Evolutionary conservation across 2,113 vertebrate species (phyloP).

Genomic region (Salvator merianae): DNA sequence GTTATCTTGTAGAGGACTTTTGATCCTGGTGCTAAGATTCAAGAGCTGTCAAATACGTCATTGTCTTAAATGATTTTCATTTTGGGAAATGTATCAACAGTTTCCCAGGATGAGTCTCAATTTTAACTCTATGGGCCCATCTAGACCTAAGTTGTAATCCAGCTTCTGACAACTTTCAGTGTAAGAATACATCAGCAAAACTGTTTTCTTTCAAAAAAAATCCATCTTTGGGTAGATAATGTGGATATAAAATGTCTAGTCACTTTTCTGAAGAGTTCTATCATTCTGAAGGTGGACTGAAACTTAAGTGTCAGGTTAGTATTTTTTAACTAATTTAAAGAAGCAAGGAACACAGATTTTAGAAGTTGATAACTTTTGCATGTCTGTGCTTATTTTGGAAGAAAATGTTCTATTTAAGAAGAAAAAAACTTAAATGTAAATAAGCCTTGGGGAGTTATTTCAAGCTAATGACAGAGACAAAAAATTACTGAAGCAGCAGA

Average conservation of each 20-base stretch:
- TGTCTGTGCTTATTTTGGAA: slow-evolving; percentile 16
- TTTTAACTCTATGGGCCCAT: not conserved
- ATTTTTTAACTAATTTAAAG: not conserved
- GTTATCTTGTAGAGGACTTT: not conserved
- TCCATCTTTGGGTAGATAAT: too few species aligned
- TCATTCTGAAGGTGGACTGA: not conserved
- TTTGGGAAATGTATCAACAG: not conserved
- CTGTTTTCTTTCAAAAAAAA: too few species aligned
- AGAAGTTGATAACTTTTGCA: slow-evolving; percentile 55
- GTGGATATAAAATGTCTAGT: too few species aligned
- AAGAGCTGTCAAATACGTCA: not conserved
- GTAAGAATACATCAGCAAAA: too few species aligned
- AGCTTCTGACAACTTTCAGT: too few species aligned
- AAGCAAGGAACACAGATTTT: slow-evolving; percentile 47
- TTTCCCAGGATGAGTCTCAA: not conserved
- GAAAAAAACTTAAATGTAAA: slow-evolving; percentile 54
- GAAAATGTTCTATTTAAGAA: slow-evolving; percentile 64
- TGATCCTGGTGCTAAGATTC: not conserved
- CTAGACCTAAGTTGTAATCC: too few species aligned
- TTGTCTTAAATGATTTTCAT: not conserved
- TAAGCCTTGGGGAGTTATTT: slow-evolving; percentile 62
- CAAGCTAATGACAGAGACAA: slow-evolving; percentile 53
- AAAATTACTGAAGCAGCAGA: slow-evolving; percentile 67
- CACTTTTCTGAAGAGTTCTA: not conserved
- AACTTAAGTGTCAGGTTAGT: too few species aligned